Conservation (phyloP, 1,140 invertebrate genomes). For the Drosophila watanabei region DNA sequence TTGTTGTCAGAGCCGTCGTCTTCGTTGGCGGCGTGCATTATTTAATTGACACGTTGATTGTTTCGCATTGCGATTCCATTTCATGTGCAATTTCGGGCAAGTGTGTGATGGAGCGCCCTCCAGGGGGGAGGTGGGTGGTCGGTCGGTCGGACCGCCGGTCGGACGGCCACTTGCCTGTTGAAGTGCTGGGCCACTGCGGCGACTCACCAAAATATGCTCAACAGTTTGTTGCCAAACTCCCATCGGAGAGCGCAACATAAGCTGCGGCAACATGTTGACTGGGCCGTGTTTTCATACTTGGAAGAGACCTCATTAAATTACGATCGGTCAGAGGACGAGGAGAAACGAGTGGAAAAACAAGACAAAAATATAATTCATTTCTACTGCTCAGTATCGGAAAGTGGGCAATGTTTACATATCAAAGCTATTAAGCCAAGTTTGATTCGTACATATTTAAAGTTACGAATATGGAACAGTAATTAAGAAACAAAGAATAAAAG, state of each 20-base stretch:
- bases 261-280: slow-evolving; percentile 48
- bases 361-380: background rate
- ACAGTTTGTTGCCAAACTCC: slow-evolving; percentile 71
- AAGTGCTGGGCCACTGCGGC: slow-evolving; percentile 57
- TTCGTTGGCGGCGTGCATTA: slow-evolving; percentile 62
- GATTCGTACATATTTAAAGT: too few relatives aligned
- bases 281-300: background rate
- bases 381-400: background rate
- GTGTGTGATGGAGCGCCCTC: slow-evolving; percentile 21
- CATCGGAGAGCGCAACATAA: slow-evolving; percentile 13
- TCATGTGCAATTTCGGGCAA: slow-evolving; percentile 67
- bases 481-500: too few relatives aligned
- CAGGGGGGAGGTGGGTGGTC: background rate
- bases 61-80: slow-evolving; percentile 68
- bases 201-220: slow-evolving; percentile 76
- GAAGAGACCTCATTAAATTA: background rate
- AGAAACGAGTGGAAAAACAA: too few relatives aligned
- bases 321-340: background rate
- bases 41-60: slow-evolving; percentile 81
- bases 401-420: background rate
- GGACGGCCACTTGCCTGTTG: slow-evolving; percentile 68
- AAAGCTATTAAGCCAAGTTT: background rate
- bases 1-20: slow-evolving; percentile 10
- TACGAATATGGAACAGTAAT: too few relatives aligned
- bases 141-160: background rate